Conservation (phyloP, 2,888 invertebrate species). For the Colletes collaris region DNA sequence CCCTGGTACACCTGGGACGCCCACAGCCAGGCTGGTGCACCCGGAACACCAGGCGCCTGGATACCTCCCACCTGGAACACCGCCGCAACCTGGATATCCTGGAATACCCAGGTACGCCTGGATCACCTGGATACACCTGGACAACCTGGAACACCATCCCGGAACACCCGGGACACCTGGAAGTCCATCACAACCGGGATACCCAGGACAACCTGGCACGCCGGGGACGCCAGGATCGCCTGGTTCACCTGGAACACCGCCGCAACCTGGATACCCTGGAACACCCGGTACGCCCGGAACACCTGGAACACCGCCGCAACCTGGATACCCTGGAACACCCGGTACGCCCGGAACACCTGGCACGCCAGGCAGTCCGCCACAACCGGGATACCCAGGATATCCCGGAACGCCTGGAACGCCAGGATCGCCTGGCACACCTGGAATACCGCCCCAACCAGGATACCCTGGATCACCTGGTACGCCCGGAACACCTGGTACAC, state of each 20-base stretch:
- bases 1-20: too few relatives aligned
- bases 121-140: constrained; percentile 37
- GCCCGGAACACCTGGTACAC: constrained; percentile 21
- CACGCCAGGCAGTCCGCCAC: constrained; percentile 23
- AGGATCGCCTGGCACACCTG: constrained; percentile 46
- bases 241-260: constrained; percentile 48
- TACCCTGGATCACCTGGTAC: constrained; percentile 28
- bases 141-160: too few relatives aligned
- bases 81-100: constrained; percentile 69
- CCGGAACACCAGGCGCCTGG: too few relatives aligned
- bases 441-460: constrained; percentile 11
- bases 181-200: constrained; percentile 68
- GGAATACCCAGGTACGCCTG: constrained; percentile 51
- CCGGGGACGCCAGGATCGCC: constrained; percentile 44
- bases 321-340: constrained; percentile 73
- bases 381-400: too few relatives aligned
- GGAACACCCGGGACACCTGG: constrained; percentile 59
- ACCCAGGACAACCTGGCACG: constrained; percentile 70
- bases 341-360: constrained; percentile 32
- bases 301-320: constrained; percentile 55
- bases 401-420: constrained; percentile 39
- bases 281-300: constrained; percentile 68
- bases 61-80: constrained; percentile 75
- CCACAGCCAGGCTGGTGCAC: too few relatives aligned
- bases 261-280: constrained; percentile 49